Base-by-base conservation (phyloP, 2,888 invertebrate genomes). In the Plebejus argus region DNA sequence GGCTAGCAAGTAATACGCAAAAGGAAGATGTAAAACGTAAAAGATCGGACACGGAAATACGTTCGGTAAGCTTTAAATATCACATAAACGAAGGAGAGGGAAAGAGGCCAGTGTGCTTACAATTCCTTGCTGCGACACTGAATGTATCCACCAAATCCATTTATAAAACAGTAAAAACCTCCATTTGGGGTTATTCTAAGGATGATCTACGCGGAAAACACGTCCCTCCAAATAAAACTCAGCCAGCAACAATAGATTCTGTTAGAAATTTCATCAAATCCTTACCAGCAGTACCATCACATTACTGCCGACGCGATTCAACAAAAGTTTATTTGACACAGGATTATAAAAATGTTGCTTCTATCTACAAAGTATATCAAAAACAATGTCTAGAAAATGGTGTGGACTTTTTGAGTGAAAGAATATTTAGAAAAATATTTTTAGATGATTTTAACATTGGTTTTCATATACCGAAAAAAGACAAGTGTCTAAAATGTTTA, bases 401-500 rank as follows among this genome's bases (percentile, higher is more conserved):
- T 10, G 45, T 45, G 10, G 3, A 45, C 0, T 45, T 10, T 45
- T 2, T 45, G 45, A 45, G 45, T 10, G 45, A 45, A 45, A 45
- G 3, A 45, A 10, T 45, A 10, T 45, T 45, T 45, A 45, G 45
- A 45, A 45, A 45, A 2, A 45, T 45, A 45, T 45, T 45, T 45
- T 45, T 10, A 45, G 45, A 45, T 45, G 45, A 45, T 8, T 82
- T 83, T 70, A 82, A 83, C 72, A 81, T 82, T n/a, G 79, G 78
- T 8, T 82, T 83, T 33, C 82, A 83, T 78, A 78, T 82, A 2
- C 81, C 82, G 1, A 83, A 82, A 71, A 81, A 76, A 18, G 61
- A 83, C 20, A 82, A 83, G 76, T 82, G 82, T n/a, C n/a, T 80
- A 12, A 82, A 82, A 76, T 83, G 82, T 76, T 8, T 79, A 20